A percentile compares a stretch with the other conserved stretches of the same genome.
These are phyloP conservation scores for Stigmatopora argus DNA, from an alignment of 2,113 vertebrate genomes.

Conservation along the genomic window DNA sequence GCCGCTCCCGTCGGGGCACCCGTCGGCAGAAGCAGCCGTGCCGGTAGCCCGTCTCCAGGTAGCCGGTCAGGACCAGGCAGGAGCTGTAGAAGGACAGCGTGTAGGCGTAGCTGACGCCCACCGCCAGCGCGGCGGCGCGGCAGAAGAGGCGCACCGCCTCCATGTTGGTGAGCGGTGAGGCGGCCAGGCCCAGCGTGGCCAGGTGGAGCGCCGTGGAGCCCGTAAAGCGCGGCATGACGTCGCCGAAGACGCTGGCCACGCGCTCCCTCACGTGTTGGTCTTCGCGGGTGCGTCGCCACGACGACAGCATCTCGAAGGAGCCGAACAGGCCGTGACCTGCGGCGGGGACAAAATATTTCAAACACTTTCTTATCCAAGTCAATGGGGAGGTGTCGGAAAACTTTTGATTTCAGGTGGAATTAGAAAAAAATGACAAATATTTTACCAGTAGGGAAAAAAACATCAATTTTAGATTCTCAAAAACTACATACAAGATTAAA, in stretches of 20 bases:
- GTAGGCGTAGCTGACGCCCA: constrained; percentile 96
- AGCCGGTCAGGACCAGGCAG: constrained; percentile 96
- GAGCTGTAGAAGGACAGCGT: constrained; percentile 96
- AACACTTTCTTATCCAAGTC: too few relatives aligned
- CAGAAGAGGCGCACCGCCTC: constrained; percentile 98
- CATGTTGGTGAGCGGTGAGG: constrained; percentile 98
- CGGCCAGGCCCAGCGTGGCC: constrained; percentile 94
- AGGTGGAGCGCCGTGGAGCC: constrained; percentile 96
- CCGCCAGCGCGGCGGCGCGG: constrained; percentile 87
- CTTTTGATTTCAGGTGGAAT: too few relatives aligned
- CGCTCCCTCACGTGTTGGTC: constrained; percentile 98
- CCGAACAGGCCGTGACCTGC: constrained; percentile 96
- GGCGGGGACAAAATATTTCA: background rate
- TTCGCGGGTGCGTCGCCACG: constrained; percentile 94
- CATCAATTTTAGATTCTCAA: too few relatives aligned
- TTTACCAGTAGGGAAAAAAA: too few relatives aligned
- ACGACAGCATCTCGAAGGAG: constrained; percentile 97
- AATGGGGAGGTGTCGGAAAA: too few relatives aligned
- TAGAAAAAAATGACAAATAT: too few relatives aligned
- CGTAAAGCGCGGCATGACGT: constrained; percentile 95
- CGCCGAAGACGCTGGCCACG: constrained; percentile 91
- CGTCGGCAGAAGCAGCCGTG: constrained; percentile 96
- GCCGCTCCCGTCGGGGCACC: constrained; percentile 87
- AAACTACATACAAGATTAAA: too few relatives aligned
- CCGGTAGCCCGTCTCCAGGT: constrained; percentile 96